These are phyloP conservation scores for Micromussa lordhowensis DNA, from an alignment of 92 coral and sea anemone species.

Conservation along the genomic window DNA sequence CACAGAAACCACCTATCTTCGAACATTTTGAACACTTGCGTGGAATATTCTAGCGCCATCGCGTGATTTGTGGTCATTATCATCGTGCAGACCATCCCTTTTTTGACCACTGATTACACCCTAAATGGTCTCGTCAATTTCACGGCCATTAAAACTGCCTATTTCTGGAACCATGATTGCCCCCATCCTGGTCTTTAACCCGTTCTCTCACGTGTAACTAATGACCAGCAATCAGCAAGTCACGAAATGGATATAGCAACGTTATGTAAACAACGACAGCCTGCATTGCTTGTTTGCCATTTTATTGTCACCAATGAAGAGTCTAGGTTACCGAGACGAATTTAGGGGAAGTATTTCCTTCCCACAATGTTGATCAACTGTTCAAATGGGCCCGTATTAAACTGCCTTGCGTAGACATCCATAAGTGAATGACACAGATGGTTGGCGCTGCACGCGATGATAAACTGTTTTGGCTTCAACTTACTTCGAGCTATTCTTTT, in stretches of 20 bases:
- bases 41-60: constrained; percentile 38
- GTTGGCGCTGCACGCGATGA: constrained; percentile 48
- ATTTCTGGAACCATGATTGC: constrained; percentile 43
- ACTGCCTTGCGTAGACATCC: constrained; percentile 32
- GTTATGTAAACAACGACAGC: constrained; percentile 24
- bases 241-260: constrained; percentile 52
- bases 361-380: not conserved
- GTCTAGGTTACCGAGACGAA: not conserved
- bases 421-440: constrained; percentile 56
- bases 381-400: constrained; percentile 25
- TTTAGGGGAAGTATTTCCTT: not conserved
- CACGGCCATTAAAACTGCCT: constrained; percentile 53
- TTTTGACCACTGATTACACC: constrained; percentile 23
- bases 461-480: constrained; percentile 28
- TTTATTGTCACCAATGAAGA: not conserved
- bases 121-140: constrained; percentile 37
- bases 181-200: constrained; percentile 42
- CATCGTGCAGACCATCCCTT: not conserved
- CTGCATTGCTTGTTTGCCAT: not conserved
- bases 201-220: constrained; percentile 29
- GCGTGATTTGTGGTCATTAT: constrained; percentile 23
- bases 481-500: constrained; percentile 23
- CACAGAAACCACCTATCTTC: not conserved
- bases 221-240: constrained; percentile 40
- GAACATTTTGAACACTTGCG: constrained; percentile 6